Evolutionary conservation across 2,113 vertebrate species (phyloP), one percentile per base, ranked within the genome.

Genomic region (Oncorhynchus tshawytscha): DNA sequence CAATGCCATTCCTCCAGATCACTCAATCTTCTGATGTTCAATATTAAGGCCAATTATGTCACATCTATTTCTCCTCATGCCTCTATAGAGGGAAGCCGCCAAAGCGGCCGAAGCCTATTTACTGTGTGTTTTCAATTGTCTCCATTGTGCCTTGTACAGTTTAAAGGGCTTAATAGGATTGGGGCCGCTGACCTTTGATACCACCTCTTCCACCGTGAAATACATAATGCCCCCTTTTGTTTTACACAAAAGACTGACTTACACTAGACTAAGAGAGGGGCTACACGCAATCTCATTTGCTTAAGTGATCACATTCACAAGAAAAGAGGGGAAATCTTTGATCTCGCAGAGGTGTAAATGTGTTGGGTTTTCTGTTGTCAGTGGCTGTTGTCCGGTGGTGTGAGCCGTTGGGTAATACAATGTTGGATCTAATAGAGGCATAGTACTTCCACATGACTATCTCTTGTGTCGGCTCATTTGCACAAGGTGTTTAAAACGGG

Each of bases 301-400:
- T 92, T 90, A 92, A 88, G 89, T 92, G 92, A 93, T 88, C 72
- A 34, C 84, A 91, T 92, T 92, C 83, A 90, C 90, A 92, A 11
- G 81, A 62, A 67, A 66, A 66, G 54, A 81, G 68, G 48, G 73
- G 0, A 82, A 85, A 66, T 88, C 94, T 95, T 96, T 96, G 94
- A 96, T 96, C 89, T 85, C 78, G 9, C 88, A 7, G 84, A 93
- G 92, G 94, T 91, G 94, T 84, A 94, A 95, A 95, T 94, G 94
- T 93, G 94, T 90, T 89, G 92, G 89, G 86, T 93, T 62, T 62
- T 62, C 59, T 62, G 77, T 81, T 85, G 76, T 45, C 81, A 84
- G 31, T 20, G 6, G 16, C 31, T 92, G 90, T 88, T 87, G 86
- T 84, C 84, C 92, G 91, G 91, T 89, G 91, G 91, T 92, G 88